Base-by-base conservation (phyloP, 2,797 vertebrate genomes). In the Kryptolebias ocellatus region DNA sequence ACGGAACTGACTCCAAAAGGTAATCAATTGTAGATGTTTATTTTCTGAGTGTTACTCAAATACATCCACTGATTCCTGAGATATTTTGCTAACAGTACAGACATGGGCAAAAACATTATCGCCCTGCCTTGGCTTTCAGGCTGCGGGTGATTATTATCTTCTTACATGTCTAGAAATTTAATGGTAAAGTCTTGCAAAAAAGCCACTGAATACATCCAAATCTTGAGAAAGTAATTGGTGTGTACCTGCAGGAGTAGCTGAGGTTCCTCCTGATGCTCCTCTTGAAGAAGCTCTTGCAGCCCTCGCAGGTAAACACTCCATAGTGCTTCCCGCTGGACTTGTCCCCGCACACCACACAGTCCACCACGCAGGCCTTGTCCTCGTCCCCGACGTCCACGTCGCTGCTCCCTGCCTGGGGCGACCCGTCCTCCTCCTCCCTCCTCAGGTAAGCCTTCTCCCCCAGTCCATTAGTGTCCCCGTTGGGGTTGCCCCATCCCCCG, bases 221-320 rank as follows among this genome's bases (percentile, higher is more conserved):
- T 9, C 44, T 16, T 3, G 7, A 55, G 4, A n/a, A 4, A 4
- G 39, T 42, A 2, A 6, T 34, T 34, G 3, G 39, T 42, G 39
- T 14, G 39, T 42, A 98, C 96, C 96, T 95, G 95, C 97, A 98
- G 82, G 96, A 96, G 93, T 98, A 98, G 92, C 92, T 98, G 72
- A 98, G 96, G 90, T 96, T 98, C 39, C 97, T 93, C 12, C 97
- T 90, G 89, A 98, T 95, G 94, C 96, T 98, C 76, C 97, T 94
- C 83, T 98, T 98, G 84, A 98, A 98, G 92, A 98, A 98, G 92
- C 96, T 98, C 93, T 98, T 98, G 91, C 96, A 98, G 70, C 96
- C 96, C 87, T 98, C 97, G 52, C 97, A 98, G 87, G 96, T 98
- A 93, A 97, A 98, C 72, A 97, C 96, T 0, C 96, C 97, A 53